Percentiles rank a stretch among this genome's conserved stretches.
Conservation (phyloP, 1,140 invertebrate species). For the Melanaphis sacchari region DNA sequence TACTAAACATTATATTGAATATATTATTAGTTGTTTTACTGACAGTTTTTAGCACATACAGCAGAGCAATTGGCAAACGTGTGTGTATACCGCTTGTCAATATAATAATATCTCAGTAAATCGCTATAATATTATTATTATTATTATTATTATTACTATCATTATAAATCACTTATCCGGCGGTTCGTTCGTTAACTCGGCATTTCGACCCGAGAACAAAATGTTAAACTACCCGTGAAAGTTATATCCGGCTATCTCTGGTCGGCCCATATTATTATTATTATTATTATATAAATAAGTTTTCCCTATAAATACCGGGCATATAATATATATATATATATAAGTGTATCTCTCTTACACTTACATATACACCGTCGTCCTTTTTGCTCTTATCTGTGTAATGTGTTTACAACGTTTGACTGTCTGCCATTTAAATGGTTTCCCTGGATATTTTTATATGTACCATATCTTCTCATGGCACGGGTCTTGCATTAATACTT, state of each 20-base stretch:
- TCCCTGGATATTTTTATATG: neutral
- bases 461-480: neutral
- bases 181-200: neutral
- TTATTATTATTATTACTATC: neutral
- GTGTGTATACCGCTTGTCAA: neutral
- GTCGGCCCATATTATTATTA: neutral
- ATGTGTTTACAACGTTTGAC: slow-evolving; percentile 34
- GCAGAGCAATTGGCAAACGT: neutral
- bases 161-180: slow-evolving; percentile 32
- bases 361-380: neutral
- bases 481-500: no score
- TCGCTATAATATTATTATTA: neutral
- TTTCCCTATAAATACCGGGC: neutral
- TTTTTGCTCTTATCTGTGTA: slow-evolving; percentile 21
- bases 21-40: neutral
- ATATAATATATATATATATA: neutral
- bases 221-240: slow-evolving; percentile 47
- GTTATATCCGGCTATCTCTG: slow-evolving; percentile 25
- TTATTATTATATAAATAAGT: slow-evolving; percentile 32
- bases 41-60: neutral
- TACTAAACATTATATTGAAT: neutral
- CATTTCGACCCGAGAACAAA: slow-evolving; percentile 33
- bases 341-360: neutral
- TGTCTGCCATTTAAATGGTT: slow-evolving; percentile 14
- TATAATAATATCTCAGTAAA: neutral